These are phyloP conservation scores for Drosophila lacicola DNA, from an alignment of 2,888 invertebrate species.

Conservation along the genomic window DNA sequence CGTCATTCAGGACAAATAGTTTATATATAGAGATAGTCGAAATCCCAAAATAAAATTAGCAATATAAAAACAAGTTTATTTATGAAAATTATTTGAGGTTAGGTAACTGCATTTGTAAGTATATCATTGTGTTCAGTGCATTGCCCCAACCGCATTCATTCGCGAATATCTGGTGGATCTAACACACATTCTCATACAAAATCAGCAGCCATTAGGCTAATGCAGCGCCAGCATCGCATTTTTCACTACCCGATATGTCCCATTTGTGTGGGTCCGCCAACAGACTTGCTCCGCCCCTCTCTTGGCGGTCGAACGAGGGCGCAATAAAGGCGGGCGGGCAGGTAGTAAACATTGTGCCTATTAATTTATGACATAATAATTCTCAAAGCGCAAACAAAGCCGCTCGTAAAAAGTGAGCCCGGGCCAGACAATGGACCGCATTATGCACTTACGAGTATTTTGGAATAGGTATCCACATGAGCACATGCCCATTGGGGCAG, in stretches of 20 bases:
- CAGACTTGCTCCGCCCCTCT: no score
- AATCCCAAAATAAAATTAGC: no score
- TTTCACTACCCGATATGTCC: conserved; percentile 65
- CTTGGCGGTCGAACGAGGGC: no score
- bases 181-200: conserved; percentile 43
- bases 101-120: neutral
- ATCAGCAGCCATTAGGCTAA: conserved; percentile 63
- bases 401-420: conserved; percentile 68
- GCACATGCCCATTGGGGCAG: conserved; percentile 29
- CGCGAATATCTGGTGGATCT: conserved; percentile 57
- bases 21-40: no score
- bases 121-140: neutral
- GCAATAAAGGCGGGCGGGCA: conserved; percentile 19
- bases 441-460: conserved; percentile 61
- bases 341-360: conserved; percentile 73
- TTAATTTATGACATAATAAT: conserved; percentile 81
- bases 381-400: conserved; percentile 78
- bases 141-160: conserved; percentile 5
- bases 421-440: conserved; percentile 68
- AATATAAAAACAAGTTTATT: no score
- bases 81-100: neutral
- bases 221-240: conserved; percentile 67
- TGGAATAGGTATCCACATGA: conserved; percentile 52
- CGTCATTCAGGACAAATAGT: no score
- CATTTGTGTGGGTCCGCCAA: conserved; percentile 38